These are phyloP conservation scores for Molorchus minor DNA, from an alignment of 2,888 invertebrate genomes.

Conservation along the genomic window DNA sequence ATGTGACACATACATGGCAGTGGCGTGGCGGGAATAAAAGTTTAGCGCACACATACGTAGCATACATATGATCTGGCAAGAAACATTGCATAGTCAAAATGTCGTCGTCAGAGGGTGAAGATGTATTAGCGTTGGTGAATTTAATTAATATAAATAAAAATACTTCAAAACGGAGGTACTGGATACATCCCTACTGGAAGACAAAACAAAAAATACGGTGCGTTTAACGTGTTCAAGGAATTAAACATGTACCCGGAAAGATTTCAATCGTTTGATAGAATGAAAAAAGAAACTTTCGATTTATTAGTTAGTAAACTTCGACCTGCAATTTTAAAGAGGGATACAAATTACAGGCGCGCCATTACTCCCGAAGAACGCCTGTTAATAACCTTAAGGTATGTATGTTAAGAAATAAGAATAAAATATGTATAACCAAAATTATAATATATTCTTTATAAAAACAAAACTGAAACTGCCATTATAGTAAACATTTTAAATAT, in stretches of 20 bases:
- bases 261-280: constrained; percentile 24
- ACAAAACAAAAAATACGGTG: constrained; percentile 13
- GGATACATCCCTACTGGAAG: constrained; percentile 20
- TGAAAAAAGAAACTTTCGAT: constrained; percentile 18
- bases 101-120: constrained; percentile 1
- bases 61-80: not conserved
- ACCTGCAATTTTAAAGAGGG: constrained; percentile 9
- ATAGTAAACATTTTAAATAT: not conserved
- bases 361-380: constrained; percentile 22
- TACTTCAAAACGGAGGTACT: constrained; percentile 8
- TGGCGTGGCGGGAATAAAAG: constrained; percentile 1
- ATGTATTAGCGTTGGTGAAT: constrained; percentile 13
- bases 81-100: not conserved
- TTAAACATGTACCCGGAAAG: constrained; percentile 17
- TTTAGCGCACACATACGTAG: not conserved
- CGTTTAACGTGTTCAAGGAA: constrained; percentile 14
- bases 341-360: constrained; percentile 19
- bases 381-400: constrained; percentile 22
- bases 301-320: constrained; percentile 4
- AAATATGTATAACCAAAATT: constrained; percentile 1
- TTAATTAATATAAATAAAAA: constrained; percentile 17
- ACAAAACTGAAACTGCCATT: constrained; percentile 4
- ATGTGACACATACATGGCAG: not conserved
- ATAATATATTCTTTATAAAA: constrained; percentile 8
- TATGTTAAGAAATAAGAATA: constrained; percentile 7